Evolutionary conservation across 1,140 invertebrate genomes (phyloP), one percentile per base, ranked within the genome.

Genomic region (Drosophila lini): DNA sequence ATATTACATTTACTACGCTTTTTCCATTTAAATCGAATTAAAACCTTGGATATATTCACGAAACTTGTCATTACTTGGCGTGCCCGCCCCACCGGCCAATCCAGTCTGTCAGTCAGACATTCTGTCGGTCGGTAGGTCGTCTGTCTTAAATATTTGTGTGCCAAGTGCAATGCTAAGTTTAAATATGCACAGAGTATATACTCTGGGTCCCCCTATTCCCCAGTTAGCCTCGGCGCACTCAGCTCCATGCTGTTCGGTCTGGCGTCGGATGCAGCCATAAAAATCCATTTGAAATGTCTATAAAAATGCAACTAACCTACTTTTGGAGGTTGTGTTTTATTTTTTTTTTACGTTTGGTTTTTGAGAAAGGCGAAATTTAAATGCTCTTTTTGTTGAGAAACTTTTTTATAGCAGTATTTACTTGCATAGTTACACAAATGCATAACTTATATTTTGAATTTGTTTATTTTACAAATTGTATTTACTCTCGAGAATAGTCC

Each of bases 81-180:
- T 57, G 34, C n/a, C 59, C 63, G 62, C 41, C 19, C 56, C 56
- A 45, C 40, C n/a, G 15, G 53, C 48, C 28, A 42, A 48, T 77
- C 32, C 70, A 57, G 57, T 65, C 15, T 3, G 32, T 16, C 59
- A 11, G 44, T 25, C 42, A 16, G 57, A 36, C 47, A 52, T n/a
- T 61, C 32, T 5, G 44, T 25, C 13, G 22, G 44, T 25, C 11
- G 44, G 44, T 25, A 5, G 45, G 25, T 48, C 47, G 47, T 48
- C 25, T 48, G 74, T 74, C 74, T 74, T 69, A 60, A 57, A 77
- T 65, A 59, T 80, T 63, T 58, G 78, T 75, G 50, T 83, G 76
- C 70, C 80, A 82, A 82, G 80, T 82, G 80, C 80, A 82, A 80
- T 84, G 71, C 61, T 76, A 84, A 80, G 78, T 84, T 80, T 74